Conservation (phyloP, 2,797 vertebrate genomes). For the Echiichthys vipera region DNA sequence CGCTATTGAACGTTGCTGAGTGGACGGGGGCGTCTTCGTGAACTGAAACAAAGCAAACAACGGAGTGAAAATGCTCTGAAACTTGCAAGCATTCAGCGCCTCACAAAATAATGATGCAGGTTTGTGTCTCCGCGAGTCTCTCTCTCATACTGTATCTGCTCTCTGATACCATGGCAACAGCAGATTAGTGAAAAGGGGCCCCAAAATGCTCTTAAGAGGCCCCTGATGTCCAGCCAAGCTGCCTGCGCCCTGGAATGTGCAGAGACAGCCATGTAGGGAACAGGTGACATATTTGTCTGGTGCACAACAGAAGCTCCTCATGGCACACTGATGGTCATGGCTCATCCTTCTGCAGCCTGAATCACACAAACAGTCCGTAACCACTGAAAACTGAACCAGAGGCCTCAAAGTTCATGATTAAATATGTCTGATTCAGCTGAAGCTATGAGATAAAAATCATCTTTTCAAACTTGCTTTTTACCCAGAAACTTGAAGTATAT, state of each 20-base stretch:
- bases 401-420: background rate
- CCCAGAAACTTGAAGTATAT: background rate
- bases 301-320: background rate
- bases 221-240: background rate
- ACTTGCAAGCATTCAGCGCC: background rate
- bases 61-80: too few species aligned
- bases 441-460: background rate
- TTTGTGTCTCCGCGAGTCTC: constrained; percentile 3
- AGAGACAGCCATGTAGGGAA: constrained; percentile 18
- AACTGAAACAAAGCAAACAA: too few species aligned
- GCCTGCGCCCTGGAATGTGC: constrained; percentile 16
- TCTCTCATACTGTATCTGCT: constrained; percentile 1
- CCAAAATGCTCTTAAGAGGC: constrained; percentile 8
- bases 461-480: background rate
- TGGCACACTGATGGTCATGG: background rate
- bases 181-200: constrained; percentile 9
- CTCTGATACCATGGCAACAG: constrained; percentile 16
- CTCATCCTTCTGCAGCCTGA: background rate
- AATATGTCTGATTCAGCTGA: background rate
- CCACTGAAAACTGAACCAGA: background rate
- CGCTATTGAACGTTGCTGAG: too few species aligned
- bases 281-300: background rate
- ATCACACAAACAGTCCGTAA: background rate
- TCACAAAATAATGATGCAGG: background rate
- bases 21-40: too few species aligned